Conservation (phyloP, 2,888 invertebrate species). For the Ormyrus rosae region DNA sequence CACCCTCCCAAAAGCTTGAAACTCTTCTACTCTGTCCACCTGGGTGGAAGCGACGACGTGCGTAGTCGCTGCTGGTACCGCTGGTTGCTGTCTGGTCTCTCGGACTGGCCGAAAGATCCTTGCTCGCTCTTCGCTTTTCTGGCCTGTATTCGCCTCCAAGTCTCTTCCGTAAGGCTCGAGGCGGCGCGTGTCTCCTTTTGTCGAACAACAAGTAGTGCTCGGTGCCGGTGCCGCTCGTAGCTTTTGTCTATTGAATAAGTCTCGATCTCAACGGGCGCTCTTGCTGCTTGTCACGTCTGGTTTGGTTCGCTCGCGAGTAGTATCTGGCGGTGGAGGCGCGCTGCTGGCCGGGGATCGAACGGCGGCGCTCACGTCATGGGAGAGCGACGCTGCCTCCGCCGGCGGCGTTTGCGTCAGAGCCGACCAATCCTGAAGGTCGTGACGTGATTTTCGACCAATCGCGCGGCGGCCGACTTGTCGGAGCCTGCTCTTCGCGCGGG, state of each 20-base stretch:
- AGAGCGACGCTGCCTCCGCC: background rate
- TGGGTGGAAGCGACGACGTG: slow-evolving; percentile 25
- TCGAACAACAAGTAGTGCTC: slow-evolving; percentile 24
- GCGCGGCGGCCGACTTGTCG: background rate
- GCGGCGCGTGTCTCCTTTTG: too few relatives aligned
- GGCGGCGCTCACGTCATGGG: slow-evolving; percentile 7
- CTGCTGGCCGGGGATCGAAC: slow-evolving; percentile 11
- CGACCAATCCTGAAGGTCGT: slow-evolving; percentile 9
- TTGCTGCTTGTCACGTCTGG: slow-evolving; percentile 6
- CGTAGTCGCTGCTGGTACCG: slow-evolving; percentile 11
- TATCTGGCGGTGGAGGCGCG: slow-evolving; percentile 13
- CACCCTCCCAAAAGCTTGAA: slow-evolving; percentile 51
- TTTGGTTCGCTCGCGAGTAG: slow-evolving; percentile 3
- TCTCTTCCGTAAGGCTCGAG: too few relatives aligned
- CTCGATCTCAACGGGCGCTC: background rate
- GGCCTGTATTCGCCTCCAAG: background rate
- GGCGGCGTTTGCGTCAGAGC: slow-evolving; percentile 18
- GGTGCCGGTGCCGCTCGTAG: background rate
- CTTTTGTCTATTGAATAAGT: background rate
- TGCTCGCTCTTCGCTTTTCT: background rate
- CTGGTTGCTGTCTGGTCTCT: background rate
- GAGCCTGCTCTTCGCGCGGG: background rate
- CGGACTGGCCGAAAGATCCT: background rate
- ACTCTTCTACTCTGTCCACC: slow-evolving; percentile 32
- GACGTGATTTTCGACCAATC: slow-evolving; percentile 24